phyloP scores from a whole-genome alignment of 2,797 vertebrate genomes.

The Adrianichthys oophorus region DNA sequence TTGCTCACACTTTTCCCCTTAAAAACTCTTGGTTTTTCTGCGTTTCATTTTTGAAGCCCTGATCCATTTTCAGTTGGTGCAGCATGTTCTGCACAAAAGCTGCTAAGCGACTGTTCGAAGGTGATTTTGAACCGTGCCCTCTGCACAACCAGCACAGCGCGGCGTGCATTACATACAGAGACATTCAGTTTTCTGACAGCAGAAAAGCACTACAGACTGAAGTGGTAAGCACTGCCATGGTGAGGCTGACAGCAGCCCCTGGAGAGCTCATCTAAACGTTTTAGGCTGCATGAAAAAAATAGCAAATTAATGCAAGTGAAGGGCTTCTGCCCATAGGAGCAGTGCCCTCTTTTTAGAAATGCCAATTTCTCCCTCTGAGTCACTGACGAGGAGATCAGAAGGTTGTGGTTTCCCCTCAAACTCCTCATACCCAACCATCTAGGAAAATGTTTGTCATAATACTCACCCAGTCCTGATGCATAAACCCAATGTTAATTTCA shows the following conservation, averaged over 20 bases:
- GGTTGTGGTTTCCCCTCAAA: conserved; percentile 47
- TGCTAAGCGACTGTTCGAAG: conserved; percentile 56
- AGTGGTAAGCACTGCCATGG: conserved; percentile 70
- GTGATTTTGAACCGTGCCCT: conserved; percentile 63
- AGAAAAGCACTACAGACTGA: conserved; percentile 78
- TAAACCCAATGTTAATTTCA: conserved; percentile 5
- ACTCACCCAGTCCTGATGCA: conserved; percentile 10
- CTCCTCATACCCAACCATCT: conserved; percentile 29
- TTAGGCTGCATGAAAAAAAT: conserved; percentile 80
- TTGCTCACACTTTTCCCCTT: conserved; percentile 53
- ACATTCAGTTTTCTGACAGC: conserved; percentile 50
- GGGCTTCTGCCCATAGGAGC: conserved; percentile 74
- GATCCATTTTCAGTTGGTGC: conserved; percentile 58
- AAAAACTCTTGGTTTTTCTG: conserved; percentile 49
- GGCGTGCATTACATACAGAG: conserved; percentile 35
- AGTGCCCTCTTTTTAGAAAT: conserved; percentile 73
- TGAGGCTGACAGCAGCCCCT: conserved; percentile 64
- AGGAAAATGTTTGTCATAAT: conserved; percentile 35
- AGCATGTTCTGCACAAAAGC: conserved; percentile 54
- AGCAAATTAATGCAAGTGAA: conserved; percentile 83
- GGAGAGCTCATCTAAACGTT: conserved; percentile 79
- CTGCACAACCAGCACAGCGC: conserved; percentile 38
- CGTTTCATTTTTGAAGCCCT: conserved; percentile 50
- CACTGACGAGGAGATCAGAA: conserved; percentile 53
- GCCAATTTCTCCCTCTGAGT: conserved; percentile 52